phyloP scores from a whole-genome alignment of 2,797 vertebrate genomes.

The Ammospiza maritima region DNA sequence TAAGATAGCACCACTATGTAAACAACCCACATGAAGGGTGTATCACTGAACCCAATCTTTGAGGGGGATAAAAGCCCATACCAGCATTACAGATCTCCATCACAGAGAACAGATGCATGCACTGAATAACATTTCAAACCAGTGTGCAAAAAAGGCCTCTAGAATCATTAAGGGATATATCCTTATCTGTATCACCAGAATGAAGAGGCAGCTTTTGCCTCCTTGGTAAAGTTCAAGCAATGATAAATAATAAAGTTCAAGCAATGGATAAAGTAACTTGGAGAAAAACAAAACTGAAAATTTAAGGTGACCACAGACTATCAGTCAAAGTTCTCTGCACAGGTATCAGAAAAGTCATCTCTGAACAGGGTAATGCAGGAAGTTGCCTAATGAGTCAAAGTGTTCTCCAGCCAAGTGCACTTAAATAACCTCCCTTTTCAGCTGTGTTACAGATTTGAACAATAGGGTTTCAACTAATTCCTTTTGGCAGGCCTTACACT shows the following conservation, averaged over 20 bases:
- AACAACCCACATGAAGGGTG: neutral
- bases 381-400: neutral
- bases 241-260: neutral
- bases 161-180: neutral
- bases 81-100: neutral
- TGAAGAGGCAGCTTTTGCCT: neutral
- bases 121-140: neutral
- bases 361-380: neutral
- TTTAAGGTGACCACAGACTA: neutral
- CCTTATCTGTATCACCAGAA: neutral
- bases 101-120: neutral
- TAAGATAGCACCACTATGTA: neutral
- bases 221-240: neutral
- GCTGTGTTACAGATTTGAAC: neutral
- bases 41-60: neutral
- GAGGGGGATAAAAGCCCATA: neutral
- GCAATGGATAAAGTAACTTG: neutral
- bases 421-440: neutral
- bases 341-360: neutral
- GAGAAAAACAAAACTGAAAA: neutral
- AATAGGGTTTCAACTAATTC: neutral
- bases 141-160: neutral
- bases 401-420: neutral
- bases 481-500: neutral
- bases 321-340: neutral